These are phyloP conservation scores for Beroe forskalii DNA, from an alignment of 37 sponge, comb jelly and placozoan genomes.

Conservation along the genomic window DNA sequence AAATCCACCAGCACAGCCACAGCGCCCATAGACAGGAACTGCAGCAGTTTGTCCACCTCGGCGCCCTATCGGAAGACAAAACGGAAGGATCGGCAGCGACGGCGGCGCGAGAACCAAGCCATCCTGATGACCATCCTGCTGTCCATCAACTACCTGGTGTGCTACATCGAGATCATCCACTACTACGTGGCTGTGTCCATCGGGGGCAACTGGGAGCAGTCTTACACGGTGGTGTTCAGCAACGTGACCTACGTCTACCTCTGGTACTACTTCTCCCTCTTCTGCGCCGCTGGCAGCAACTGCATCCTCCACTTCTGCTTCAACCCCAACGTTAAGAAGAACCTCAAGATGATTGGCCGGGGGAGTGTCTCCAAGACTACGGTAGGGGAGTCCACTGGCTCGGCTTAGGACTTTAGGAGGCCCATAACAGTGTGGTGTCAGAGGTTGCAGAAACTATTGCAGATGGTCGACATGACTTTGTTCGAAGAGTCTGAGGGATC, in stretches of 20 bases:
- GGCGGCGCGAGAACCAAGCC: conserved; percentile 41
- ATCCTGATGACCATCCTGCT: conserved; percentile 62
- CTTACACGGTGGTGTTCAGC: conserved; percentile 10
- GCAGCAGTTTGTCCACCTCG: not conserved
- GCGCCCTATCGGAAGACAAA: not conserved
- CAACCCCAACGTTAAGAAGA: conserved; percentile 53
- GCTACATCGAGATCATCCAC: conserved; percentile 60
- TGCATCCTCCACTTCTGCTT: conserved; percentile 1
- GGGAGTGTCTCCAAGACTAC: not conserved
- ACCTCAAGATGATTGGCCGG: not conserved
- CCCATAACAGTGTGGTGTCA: too few relatives aligned
- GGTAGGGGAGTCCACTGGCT: not conserved
- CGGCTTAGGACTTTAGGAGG: too few relatives aligned
- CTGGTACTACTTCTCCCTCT: conserved; percentile 62
- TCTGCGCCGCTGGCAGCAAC: conserved; percentile 28
- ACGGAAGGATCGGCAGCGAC: not conserved
- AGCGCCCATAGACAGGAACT: not conserved
- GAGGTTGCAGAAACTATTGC: too few relatives aligned
- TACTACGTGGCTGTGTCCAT: conserved; percentile 46
- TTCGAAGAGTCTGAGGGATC: too few relatives aligned
- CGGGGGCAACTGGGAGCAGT: conserved; percentile 38
- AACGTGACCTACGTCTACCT: conserved; percentile 59
- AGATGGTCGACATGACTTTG: too few relatives aligned
- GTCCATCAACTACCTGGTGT: conserved; percentile 34
- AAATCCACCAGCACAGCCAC: not conserved